Base-by-base conservation (phyloP, 2,797 vertebrate genomes). In the Pseudochirops cupreus region DNA sequence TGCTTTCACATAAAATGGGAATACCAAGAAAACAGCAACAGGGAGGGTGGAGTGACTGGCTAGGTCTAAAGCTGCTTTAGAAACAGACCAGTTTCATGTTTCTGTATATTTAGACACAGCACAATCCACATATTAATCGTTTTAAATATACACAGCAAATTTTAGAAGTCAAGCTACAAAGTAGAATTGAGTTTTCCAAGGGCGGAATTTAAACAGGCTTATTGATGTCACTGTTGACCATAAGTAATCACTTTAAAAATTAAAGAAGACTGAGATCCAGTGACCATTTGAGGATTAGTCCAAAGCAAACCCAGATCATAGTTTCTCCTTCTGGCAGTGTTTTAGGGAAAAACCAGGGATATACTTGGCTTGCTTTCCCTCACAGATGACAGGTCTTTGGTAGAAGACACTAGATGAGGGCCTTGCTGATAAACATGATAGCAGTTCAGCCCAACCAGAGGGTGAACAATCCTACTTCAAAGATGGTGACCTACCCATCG, bases 1-100 rank as follows among this genome's bases (percentile, higher is more conserved):
- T 91, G 29, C 82, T 96, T 97, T 82, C 91, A 96, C 67, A 56
- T 59, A 96, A 96, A 52, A 94, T 93, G 82, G 57, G 91, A 95
- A 95, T 39, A 92, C 74, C 90, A 94, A 4, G 52, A 87, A 95
- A 92, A 93, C 95, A 82, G 89, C 54, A 56, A 52, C 21, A 6
- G 0, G 52, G 62, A 33, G 93, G 29, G 9, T 33, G 89, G 54
- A 91, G 74, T 55, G 56, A 91, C 91, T 50, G 94, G 54, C 56
- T 62, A 33, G 29, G 53, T 94, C 93, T 95, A 90, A 95, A 98
- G 95, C 54, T 90, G n/a, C 90, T 90, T 67, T 92, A 93, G 92
- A 96, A 97, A 93, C 95, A 67, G 53, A 93, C 46, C 95, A 56
- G 33, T 94, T 96, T 97, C 13, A 0, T 16, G 62, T 92, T 97